Base-by-base conservation (phyloP, 2,113 vertebrate genomes). In the Catharus fuscescens region DNA sequence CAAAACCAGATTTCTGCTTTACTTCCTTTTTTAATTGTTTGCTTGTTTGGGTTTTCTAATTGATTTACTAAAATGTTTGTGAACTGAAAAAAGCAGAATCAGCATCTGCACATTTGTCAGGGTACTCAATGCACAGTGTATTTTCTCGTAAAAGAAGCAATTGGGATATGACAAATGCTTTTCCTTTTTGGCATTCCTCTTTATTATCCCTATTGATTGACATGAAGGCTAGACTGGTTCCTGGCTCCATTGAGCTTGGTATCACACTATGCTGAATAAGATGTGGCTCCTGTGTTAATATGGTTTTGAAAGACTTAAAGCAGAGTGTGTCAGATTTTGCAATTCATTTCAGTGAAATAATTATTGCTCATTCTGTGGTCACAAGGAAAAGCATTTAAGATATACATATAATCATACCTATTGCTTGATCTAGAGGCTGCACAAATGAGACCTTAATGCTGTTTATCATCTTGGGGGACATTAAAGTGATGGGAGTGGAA, bases 401-500 rank as follows among this genome's bases (percentile, higher is more conserved):
- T 85, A 72, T 14, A 84, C 50, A 50, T 17, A 13, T 56, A 92
- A 73, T 89, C 67, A 87, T 80, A 38, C n/a, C 10, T 80, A 60
- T 83, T 86, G 91, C 82, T 95, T 93, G 80, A 90, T 71, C 24
- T 85, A 36, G 34, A 65, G 92, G 80, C 82, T 95, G 38, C 7
- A 20, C 87, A 69, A 89, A 71, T 88, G 70, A 93, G 62, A 36
- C 88, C 73, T 85, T 90, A 94, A 89, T 95, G 76, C 93, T 94
- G 95, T 97, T 97, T 97, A 97, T 96, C 94, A 92, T 92, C 57
- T 90, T 94, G 86, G 96, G 92, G 86, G 36, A 94, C 69, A 71
- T 97, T 92, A 95, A 93, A 90, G 87, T 86, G 92, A 95, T 96
- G 95, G 62, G 85, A 90, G 60, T 95, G 83, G 92, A 96, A 91